Evolutionary conservation across 2,888 invertebrate genomes (phyloP).

Genomic region (Lamproptera curius): DNA sequence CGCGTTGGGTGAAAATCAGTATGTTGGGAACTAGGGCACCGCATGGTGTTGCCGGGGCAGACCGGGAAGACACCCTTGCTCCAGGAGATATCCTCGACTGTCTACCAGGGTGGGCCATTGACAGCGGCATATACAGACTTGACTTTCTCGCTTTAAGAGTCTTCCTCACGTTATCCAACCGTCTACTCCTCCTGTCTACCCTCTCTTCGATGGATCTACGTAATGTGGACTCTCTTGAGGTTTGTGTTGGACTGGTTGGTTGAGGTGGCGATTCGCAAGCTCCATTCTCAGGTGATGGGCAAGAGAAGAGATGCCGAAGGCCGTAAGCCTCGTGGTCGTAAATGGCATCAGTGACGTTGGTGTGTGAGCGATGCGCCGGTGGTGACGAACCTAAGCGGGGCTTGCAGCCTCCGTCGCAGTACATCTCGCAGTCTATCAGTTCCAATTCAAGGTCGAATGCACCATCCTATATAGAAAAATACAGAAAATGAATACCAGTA

Average conservation of each 20-base stretch:
- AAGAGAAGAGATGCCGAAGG: conserved; percentile 46
- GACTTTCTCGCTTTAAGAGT: conserved; percentile 74
- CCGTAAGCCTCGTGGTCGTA: conserved; percentile 55
- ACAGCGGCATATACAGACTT: conserved; percentile 84
- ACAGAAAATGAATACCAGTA: not conserved
- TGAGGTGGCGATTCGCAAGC: conserved; percentile 84
- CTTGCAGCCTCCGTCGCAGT: conserved; percentile 60
- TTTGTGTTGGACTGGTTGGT: conserved; percentile 89
- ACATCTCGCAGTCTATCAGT: conserved; percentile 62
- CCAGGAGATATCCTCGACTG: conserved; percentile 58
- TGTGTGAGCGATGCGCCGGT: conserved; percentile 44
- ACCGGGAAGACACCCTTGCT: conserved; percentile 83
- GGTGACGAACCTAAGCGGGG: conserved; percentile 61
- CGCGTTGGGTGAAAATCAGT: conserved; percentile 79
- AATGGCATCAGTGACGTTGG: conserved; percentile 44
- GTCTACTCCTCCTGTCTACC: conserved; percentile 57
- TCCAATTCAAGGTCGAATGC: conserved; percentile 59
- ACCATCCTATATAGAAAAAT: conserved; percentile 42
- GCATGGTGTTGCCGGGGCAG: conserved; percentile 89
- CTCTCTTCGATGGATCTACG: conserved; percentile 77
- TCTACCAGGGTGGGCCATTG: conserved; percentile 52
- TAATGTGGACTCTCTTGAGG: conserved; percentile 85
- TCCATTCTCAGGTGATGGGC: conserved; percentile 46
- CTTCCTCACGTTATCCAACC: conserved; percentile 52
- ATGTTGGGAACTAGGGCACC: conserved; percentile 82